phyloP scores from a whole-genome alignment of 2,113 vertebrate genomes.

The Pterophyllum scalare region DNA sequence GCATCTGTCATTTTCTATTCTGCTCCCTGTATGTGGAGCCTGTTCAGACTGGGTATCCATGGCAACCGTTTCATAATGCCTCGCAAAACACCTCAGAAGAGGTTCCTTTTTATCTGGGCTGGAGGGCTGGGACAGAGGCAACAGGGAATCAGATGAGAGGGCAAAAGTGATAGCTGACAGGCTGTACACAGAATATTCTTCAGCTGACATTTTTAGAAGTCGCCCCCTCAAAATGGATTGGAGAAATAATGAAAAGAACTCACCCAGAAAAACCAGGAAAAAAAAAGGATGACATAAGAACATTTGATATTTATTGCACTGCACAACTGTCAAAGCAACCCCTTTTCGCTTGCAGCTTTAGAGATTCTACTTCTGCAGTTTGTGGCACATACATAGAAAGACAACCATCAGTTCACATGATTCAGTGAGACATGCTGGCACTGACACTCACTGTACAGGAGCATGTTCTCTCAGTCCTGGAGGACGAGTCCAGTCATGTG shows the following conservation, averaged over 20 bases:
- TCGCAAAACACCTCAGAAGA: constrained; percentile 74
- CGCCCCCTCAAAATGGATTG: neutral
- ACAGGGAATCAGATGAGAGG: constrained; percentile 50
- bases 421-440: constrained; percentile 18
- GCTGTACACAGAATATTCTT: neutral
- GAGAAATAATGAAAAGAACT: constrained; percentile 26
- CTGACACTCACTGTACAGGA: constrained; percentile 17
- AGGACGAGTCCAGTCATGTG: constrained; percentile 69
- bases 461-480: constrained; percentile 31
- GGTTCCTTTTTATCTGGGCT: constrained; percentile 71
- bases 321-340: neutral
- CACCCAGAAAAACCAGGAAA: neutral
- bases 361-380: constrained; percentile 4
- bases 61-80: constrained; percentile 79
- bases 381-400: neutral
- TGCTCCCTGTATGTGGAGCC: constrained; percentile 67
- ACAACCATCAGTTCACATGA: constrained; percentile 1
- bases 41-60: constrained; percentile 76
- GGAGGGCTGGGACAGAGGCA: constrained; percentile 56
- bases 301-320: neutral
- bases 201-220: constrained; percentile 2
- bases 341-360: neutral
- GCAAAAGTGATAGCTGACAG: constrained; percentile 43
- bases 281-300: constrained; percentile 35
- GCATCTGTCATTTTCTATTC: constrained; percentile 68